These are phyloP conservation scores for Microcebus jonahi DNA, from an alignment of 2,113 vertebrate species.

Conservation along the genomic window DNA sequence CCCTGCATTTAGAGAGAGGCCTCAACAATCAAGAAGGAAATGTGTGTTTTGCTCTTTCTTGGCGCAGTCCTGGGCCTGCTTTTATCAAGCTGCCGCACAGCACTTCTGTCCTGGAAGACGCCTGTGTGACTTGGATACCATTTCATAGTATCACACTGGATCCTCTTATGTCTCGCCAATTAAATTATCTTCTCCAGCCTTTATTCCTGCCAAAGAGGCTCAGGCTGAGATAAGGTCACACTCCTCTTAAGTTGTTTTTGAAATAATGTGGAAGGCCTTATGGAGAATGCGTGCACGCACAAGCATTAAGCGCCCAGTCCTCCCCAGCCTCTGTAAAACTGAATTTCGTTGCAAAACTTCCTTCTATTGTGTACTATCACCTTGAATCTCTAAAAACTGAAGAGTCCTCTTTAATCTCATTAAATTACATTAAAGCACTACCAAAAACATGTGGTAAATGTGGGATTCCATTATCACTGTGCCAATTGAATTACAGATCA, in stretches of 20 bases:
- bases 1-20: slow-evolving; percentile 23
- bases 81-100: slow-evolving; percentile 70
- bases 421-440: slow-evolving; percentile 60
- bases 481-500: not conserved
- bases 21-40: slow-evolving; percentile 44
- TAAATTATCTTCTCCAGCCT: slow-evolving; percentile 76
- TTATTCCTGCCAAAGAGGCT: slow-evolving; percentile 76
- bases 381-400: not conserved
- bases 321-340: not conserved
- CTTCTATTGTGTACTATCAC: not conserved
- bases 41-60: slow-evolving; percentile 61
- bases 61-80: slow-evolving; percentile 48
- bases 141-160: slow-evolving; percentile 59
- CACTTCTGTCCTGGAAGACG: slow-evolving; percentile 64
- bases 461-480: not conserved
- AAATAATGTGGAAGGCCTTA: not conserved
- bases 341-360: slow-evolving; percentile 44
- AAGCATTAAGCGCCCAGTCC: not conserved
- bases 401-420: slow-evolving; percentile 56
- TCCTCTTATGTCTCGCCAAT: slow-evolving; percentile 77
- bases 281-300: not conserved
- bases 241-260: slow-evolving; percentile 69
- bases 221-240: slow-evolving; percentile 74
- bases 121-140: slow-evolving; percentile 71
- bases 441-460: not conserved